phyloP scores from a whole-genome alignment of 2,888 invertebrate genomes.

The Gymnocheta viridis region DNA sequence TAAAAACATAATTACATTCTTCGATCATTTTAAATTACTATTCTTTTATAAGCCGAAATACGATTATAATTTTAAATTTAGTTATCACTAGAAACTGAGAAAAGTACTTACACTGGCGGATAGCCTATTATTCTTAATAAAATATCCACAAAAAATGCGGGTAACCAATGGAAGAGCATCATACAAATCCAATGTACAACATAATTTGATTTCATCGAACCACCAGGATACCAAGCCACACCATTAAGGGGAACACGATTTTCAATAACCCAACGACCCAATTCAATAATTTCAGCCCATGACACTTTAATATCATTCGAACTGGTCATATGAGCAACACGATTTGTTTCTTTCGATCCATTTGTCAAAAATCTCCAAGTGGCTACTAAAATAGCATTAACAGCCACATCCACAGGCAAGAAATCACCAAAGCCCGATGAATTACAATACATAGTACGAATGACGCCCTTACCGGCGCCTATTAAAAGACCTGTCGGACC shows the following conservation, averaged over 20 bases:
- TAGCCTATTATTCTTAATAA: conserved; percentile 90
- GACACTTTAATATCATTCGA: conserved; percentile 91
- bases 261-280: conserved; percentile 89
- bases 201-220: conserved; percentile 91
- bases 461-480: conserved; percentile 92
- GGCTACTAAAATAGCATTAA: conserved; percentile 85
- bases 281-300: conserved; percentile 94
- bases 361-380: conserved; percentile 77
- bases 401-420: conserved; percentile 90
- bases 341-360: conserved; percentile 74
- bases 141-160: conserved; percentile 92
- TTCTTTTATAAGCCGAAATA: too few relatives aligned
- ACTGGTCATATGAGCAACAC: conserved; percentile 89
- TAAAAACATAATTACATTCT: too few relatives aligned
- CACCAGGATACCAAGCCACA: conserved; percentile 93
- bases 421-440: conserved; percentile 90
- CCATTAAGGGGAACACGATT: conserved; percentile 92
- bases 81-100: too few relatives aligned
- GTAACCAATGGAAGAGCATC: conserved; percentile 94
- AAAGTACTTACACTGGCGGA: conserved; percentile 89
- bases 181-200: conserved; percentile 91
- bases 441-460: conserved; percentile 94
- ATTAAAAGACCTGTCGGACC: conserved; percentile 94
- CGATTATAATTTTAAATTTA: too few relatives aligned
- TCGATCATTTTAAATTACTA: too few relatives aligned